Evolutionary conservation across 2,888 invertebrate species (phyloP), one percentile per base, ranked within the genome.

Genomic region (Troilus luridus): DNA sequence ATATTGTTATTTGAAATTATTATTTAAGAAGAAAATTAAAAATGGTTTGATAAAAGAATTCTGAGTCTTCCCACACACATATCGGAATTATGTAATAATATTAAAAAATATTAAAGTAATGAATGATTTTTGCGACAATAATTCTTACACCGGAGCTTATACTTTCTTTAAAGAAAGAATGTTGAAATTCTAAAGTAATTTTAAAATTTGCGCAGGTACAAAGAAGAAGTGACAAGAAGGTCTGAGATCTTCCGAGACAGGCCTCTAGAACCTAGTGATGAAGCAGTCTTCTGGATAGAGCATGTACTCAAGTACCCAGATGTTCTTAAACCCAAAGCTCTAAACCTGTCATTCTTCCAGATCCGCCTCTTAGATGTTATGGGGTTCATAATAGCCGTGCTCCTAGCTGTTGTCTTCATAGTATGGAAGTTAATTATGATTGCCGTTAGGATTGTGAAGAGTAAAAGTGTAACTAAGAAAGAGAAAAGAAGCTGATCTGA

Each of bases 271-370:
- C 88, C 92, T 6, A 62, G 89, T 0, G 92, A 92, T n/a, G 91
- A 90, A 58, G 92, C 92, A 2, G 72, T 92, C 3, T 92, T 91
- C 60, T 92, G 92, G 92, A 92, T 91, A 10, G 92, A 92, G 24
- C 92, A 92, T n/a, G 92, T 92, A 27, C 88, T 92, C 41, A 92
- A 91, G 77, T 92, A 92, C 64, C 92, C 91, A n/a, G 92, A 92
- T 8, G 92, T 92, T 17, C 91, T 91, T 54, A 92, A 89, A 54
- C 91, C 92, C 1, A 64, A 91, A 27, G 91, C 92, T 7, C 58
- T 41, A 8, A 90, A 64, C 8, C 85, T 92, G 90, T 67, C 88
- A 11, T 92, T 90, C 88, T 56, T 90, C 60, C 91, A 92, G 60
- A 27, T 92, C 9, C 90, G 90, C 62, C 56, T 91, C 10, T 56